These are phyloP conservation scores for Tetrao urogallus DNA, from an alignment of 2,113 vertebrate genomes.

Conservation along the genomic window DNA sequence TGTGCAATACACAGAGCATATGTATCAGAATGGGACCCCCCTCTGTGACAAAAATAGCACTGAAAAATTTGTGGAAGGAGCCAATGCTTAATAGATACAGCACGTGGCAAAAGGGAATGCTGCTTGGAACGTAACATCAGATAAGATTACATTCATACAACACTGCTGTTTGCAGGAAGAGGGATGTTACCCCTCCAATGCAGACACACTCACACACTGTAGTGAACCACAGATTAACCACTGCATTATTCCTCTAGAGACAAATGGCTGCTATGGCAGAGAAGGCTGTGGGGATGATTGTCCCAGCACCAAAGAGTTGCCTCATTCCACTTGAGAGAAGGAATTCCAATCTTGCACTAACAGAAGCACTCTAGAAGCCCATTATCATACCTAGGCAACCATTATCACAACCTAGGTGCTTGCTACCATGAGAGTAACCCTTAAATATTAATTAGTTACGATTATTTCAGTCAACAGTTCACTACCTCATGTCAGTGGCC, in stretches of 20 bases:
- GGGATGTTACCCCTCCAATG: neutral
- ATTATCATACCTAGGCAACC: neutral
- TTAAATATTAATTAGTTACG: neutral
- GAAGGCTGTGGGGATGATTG: neutral
- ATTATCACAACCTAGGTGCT: neutral
- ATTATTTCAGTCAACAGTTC: neutral
- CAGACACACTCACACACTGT: neutral
- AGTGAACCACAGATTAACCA: slow-evolving; percentile 15
- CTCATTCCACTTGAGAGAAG: neutral
- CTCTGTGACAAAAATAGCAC: slow-evolving; percentile 22
- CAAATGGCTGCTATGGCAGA: neutral
- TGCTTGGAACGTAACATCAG: neutral
- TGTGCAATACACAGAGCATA: neutral
- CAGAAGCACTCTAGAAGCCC: neutral
- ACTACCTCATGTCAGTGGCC: neutral
- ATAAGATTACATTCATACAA: neutral
- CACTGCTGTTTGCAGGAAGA: neutral
- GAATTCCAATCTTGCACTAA: neutral
- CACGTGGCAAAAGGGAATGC: neutral
- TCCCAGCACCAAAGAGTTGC: neutral
- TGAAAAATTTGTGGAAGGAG: slow-evolving; percentile 24
- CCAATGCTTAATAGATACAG: neutral
- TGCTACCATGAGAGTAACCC: neutral
- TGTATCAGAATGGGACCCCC: neutral
- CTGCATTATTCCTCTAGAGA: neutral